A percentile compares a stretch with the other conserved stretches of the same genome.
phyloP scores from a whole-genome alignment of 2,888 invertebrate genomes.

The Colletes collaris region DNA sequence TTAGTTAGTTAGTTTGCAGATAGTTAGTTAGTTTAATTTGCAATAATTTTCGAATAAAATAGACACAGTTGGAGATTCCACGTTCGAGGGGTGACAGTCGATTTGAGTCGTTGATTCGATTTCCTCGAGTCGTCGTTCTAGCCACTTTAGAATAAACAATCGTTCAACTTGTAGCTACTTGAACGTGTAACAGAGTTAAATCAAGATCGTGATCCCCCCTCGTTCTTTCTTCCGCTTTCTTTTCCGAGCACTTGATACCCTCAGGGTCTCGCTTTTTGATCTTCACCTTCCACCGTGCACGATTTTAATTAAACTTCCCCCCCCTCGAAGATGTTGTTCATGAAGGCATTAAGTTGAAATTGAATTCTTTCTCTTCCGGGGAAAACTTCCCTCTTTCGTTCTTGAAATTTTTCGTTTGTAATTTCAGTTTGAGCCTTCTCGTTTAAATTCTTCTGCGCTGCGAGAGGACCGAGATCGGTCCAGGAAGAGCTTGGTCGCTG shows the following conservation, averaged over 20 bases:
- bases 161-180: conserved; percentile 9
- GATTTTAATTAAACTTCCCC: conserved; percentile 48
- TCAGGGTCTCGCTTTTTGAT: conserved; percentile 33
- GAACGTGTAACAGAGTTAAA: conserved; percentile 4
- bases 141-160: too few relatives aligned
- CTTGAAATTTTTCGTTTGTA: conserved; percentile 28
- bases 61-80: too few relatives aligned
- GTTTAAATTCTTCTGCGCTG: neutral
- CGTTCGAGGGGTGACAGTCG: too few relatives aligned
- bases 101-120: neutral
- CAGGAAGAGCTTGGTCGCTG: too few relatives aligned
- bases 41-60: too few relatives aligned
- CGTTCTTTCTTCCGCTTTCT: conserved; percentile 1
- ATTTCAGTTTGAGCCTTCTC: conserved; percentile 24
- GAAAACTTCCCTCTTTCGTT: conserved; percentile 1
- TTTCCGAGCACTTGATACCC: conserved; percentile 13
- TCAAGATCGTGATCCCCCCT: neutral
- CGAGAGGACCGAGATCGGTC: too few relatives aligned
- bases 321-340: conserved; percentile 29
- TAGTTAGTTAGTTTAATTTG: too few relatives aligned
- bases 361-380: conserved; percentile 47
- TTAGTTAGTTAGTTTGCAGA: too few relatives aligned
- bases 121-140: too few relatives aligned
- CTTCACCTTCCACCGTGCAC: conserved; percentile 14
- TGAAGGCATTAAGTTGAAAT: conserved; percentile 43